Evolutionary conservation across 2,888 invertebrate genomes (phyloP), one percentile per base, ranked within the genome.

Genomic region (Nephrotoma flavescens): DNA sequence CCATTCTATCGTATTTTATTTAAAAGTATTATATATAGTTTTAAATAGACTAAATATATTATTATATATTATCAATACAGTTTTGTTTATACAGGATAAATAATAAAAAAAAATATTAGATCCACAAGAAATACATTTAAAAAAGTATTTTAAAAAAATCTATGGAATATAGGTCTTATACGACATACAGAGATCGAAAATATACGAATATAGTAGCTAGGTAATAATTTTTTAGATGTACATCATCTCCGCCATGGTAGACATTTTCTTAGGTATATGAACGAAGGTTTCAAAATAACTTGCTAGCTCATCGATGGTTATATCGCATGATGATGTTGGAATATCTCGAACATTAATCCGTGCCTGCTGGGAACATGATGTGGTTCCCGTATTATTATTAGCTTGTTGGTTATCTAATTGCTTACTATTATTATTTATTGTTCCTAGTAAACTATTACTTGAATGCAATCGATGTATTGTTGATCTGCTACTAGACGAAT

Each of bases 181-280:
- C 19, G 31, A 71, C 31, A 71, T 19, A 71, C 31, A 71, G 71
- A 19, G 19, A 2, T 71, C 19, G 71, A 71, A 71, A 71, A 71
- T 19, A 71, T 31, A 31, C 0, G 15, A 31, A 71, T 71, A 31
- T 2, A 31, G 31, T 2, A 31, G 31, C 31, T 31, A 31, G 31
- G 31, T 83, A 83, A 41, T 83, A 83, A 4, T 41, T 83, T 6
- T 52, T 94, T 93, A 97, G 92, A 97, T 98, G 91, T 98, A 98
- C 98, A 98, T 98, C 97, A 98, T 98, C 93, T 98, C 98, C 87
- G 98, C 98, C 98, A 98, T 98, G 87, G 96, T 95, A 86, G 98
- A 98, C 98, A 98, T 98, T 92, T 98, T 98, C 92, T 97, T 97
- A 88, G 98, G 98, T 93, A 98, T 98, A 93, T 98, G 96, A 89